Evolutionary conservation across 2,797 vertebrate species (phyloP), one percentile per base, ranked within the genome.

Genomic region (Gallinago nigripennis): DNA sequence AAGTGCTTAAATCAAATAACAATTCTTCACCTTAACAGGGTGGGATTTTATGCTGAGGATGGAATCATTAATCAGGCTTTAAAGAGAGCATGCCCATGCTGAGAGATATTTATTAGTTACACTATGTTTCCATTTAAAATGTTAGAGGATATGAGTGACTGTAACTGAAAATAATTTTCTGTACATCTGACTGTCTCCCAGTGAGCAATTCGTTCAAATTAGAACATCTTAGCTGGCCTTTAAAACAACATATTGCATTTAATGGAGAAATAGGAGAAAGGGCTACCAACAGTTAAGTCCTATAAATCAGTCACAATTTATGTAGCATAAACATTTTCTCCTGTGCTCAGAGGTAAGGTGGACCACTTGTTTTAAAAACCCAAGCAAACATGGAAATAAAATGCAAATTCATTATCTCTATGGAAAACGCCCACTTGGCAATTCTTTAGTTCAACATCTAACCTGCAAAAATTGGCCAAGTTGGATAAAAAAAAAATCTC

Each of bases 1-100:
- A 96, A 95, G 66, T 77, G 89, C 90, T 96, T 95, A 95, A 96
- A 96, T 96, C 96, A 97, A 92, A 43, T 6, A 75, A 95, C 86
- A 86, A 86, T 94, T 82, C 96, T 88, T 91, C 94, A 96, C 93
- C 86, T 86, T 88, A 92, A 83, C 89, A 72, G 70, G 88, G 92
- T 87, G 92, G 76, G 94, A 95, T 95, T 95, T 95, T 94, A 77
- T 94, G 84, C 92, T 81, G 84, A 89, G 90, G 86, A 90, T 37
- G 50, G 86, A 92, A 95, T 88, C 78, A 69, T 96, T 83, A 93
- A 95, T 96, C 94, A 93, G 90, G 51, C 69, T 86, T 92, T 94
- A 88, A 88, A 56, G 92, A 92, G 88, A 92, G 1, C 57, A 81
- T 69, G 76, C 46, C 54, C 13, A 6, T 6, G 45, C 65, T 31